These are phyloP conservation scores for Agrilus cyanescens DNA, from an alignment of 2,888 invertebrate species.

Conservation along the genomic window DNA sequence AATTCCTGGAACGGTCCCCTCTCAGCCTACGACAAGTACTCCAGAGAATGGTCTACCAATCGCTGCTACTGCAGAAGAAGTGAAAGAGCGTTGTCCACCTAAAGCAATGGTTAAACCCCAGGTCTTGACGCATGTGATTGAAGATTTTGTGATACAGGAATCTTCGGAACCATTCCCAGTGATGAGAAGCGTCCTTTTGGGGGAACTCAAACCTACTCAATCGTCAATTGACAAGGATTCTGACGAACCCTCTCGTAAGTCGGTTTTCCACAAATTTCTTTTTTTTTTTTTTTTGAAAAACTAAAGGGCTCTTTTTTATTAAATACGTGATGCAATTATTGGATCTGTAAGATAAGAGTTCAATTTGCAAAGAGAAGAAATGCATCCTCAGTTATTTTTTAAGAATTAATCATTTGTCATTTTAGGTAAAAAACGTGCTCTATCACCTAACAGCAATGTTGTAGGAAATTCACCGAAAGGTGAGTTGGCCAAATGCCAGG, in stretches of 20 bases:
- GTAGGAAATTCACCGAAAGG: conserved; percentile 38
- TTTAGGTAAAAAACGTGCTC: conserved; percentile 43
- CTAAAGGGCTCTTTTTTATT: conserved; percentile 1
- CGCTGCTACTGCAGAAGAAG: conserved; percentile 33
- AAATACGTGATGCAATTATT: conserved; percentile 1
- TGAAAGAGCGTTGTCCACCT: conserved; percentile 48
- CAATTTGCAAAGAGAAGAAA: no score
- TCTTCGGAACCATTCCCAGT: conserved; percentile 85
- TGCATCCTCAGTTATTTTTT: not conserved
- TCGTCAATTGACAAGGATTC: conserved; percentile 44
- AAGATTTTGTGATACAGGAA: conserved; percentile 94
- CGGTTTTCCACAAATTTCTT: conserved; percentile 5
- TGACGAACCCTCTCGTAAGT: conserved; percentile 73
- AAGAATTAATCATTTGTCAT: conserved; percentile 10
- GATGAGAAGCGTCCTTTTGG: conserved; percentile 36
- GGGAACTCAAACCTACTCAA: conserved; percentile 31
- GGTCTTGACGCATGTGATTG: conserved; percentile 91
- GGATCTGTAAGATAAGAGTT: no score
- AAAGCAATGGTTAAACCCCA: conserved; percentile 93
- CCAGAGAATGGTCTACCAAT: conserved; percentile 29
- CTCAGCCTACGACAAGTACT: conserved; percentile 20
- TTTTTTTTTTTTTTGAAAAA: not conserved
- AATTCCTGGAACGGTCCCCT: conserved; percentile 31
- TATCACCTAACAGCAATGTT: conserved; percentile 22
- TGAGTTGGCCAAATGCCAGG: conserved; percentile 56